These are phyloP conservation scores for Porites australiensis DNA, from an alignment of 64 coral and sea anemone genomes.

Conservation along the genomic window DNA sequence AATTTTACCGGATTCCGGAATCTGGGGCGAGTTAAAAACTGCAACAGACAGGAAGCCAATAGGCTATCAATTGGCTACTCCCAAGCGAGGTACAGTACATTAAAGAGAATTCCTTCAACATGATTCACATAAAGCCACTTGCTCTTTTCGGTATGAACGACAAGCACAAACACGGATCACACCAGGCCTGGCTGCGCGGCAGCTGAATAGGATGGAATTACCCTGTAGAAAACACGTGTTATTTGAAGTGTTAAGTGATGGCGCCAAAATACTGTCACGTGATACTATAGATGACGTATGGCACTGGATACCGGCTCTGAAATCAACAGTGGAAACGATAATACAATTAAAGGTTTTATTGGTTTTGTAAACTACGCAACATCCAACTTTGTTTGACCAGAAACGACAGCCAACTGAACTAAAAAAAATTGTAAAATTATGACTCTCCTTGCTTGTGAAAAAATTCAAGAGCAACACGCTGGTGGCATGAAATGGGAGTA, in stretches of 20 bases:
- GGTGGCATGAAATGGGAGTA: too few species aligned
- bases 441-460: too few species aligned
- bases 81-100: too few species aligned
- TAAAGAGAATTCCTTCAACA: not conserved
- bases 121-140: conserved; percentile 54
- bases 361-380: too few species aligned
- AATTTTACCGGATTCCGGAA: not conserved
- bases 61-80: too few species aligned
- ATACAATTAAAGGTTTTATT: too few species aligned
- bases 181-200: conserved; percentile 11
- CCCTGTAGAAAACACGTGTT: conserved; percentile 36
- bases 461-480: too few species aligned
- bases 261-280: conserved; percentile 9
- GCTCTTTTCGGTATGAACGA: conserved; percentile 65
- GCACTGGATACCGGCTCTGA: not conserved
- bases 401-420: too few species aligned
- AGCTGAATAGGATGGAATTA: conserved; percentile 49
- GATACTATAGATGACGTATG: not conserved
- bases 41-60: not conserved
- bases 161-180: conserved; percentile 45
- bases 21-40: not conserved
- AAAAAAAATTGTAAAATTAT: too few species aligned
- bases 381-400: too few species aligned
- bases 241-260: conserved; percentile 30
- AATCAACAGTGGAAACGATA: not conserved